These are phyloP conservation scores for Echinometra lucunter DNA, from an alignment of 53 echinoderm and acorn worm species.

Conservation along the genomic window DNA sequence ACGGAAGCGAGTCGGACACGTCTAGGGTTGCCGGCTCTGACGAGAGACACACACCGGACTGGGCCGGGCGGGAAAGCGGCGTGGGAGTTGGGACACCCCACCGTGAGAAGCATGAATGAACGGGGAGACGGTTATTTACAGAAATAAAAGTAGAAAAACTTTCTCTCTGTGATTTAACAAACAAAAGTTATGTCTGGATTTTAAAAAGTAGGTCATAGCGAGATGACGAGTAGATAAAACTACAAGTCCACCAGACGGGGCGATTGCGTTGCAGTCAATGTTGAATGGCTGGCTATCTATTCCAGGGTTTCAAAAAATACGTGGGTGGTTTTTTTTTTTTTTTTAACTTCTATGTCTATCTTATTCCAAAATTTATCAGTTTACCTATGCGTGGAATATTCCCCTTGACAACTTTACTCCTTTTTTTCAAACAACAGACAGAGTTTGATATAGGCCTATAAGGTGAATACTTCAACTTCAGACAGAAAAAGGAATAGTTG, in stretches of 20 bases:
- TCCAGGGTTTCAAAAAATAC: neutral
- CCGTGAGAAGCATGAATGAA: slow-evolving; percentile 54
- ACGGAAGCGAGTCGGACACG: slow-evolving; percentile 63
- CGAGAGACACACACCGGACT: slow-evolving; percentile 52
- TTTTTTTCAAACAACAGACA: too few species aligned
- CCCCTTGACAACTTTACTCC: neutral
- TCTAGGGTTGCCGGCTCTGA: slow-evolving; percentile 31
- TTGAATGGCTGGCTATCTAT: neutral
- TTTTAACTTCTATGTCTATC: neutral
- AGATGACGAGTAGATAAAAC: neutral
- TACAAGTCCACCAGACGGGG: neutral
- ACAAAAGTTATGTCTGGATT: slow-evolving; percentile 11
- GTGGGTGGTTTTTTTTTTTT: neutral
- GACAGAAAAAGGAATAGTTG: too few species aligned
- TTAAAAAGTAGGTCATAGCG: slow-evolving; percentile 17
- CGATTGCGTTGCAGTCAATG: neutral
- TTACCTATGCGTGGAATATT: neutral
- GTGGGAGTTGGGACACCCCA: slow-evolving; percentile 55
- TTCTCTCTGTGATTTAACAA: neutral
- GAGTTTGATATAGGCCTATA: too few species aligned
- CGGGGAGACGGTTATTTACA: slow-evolving; percentile 25
- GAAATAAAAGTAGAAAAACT: slow-evolving; percentile 10
- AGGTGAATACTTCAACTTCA: too few species aligned
- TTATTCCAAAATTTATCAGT: neutral
- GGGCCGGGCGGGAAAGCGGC: slow-evolving; percentile 3